Conservation (phyloP, 1,140 invertebrate species). For the Caenorhabditis remanei region DNA sequence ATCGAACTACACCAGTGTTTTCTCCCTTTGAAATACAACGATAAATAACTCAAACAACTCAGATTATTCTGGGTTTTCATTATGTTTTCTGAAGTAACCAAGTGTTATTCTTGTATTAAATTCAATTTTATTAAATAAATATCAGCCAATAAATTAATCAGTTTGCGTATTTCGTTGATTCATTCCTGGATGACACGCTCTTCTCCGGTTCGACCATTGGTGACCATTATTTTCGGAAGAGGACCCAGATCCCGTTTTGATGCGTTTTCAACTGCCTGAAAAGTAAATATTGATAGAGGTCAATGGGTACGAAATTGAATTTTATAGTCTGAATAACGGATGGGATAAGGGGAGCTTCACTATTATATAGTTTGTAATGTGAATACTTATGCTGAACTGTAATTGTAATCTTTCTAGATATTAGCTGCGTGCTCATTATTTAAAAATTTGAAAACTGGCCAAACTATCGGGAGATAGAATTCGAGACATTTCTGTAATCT, state of each 20-base stretch:
- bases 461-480: too few species aligned
- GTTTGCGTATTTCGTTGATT: background rate
- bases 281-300: background rate
- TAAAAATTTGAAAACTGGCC: too few species aligned
- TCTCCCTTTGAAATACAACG: background rate
- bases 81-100: background rate
- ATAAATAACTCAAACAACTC: background rate
- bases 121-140: background rate
- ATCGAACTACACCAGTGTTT: constrained; percentile 2
- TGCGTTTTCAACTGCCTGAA: constrained; percentile 35
- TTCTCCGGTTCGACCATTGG: constrained; percentile 44
- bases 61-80: background rate
- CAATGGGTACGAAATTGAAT: background rate
- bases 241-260: constrained; percentile 23
- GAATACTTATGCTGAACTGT: too few species aligned
- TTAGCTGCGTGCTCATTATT: too few species aligned
- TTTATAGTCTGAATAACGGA: too few species aligned
- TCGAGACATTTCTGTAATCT: too few species aligned
- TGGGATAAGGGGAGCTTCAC: too few species aligned
- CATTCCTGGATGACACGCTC: constrained; percentile 52
- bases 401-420: too few species aligned
- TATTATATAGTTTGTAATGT: too few species aligned
- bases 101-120: too few species aligned
- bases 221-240: constrained; percentile 49
- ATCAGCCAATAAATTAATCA: constrained; percentile 7